Base-by-base conservation (phyloP, 2,888 invertebrate species). In the Theretra japonica region DNA sequence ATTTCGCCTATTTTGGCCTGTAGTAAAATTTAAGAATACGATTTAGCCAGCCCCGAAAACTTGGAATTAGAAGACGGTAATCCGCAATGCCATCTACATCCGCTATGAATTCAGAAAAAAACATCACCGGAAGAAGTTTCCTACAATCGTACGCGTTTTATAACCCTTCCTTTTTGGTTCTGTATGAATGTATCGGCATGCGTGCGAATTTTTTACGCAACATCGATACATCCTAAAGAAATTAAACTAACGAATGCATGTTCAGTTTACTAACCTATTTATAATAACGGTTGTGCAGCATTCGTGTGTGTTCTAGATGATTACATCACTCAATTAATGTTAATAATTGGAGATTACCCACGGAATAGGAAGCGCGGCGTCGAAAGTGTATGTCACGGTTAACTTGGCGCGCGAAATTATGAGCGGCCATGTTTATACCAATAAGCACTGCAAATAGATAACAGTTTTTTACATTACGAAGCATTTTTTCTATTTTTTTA, bases 321-420 rank as follows among this genome's bases (percentile, higher is more conserved):
- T 70, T 70, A 30, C 33, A 30, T 65, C 53, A 56, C 25, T 17
- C 68, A 58, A 23, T 19, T 30, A 48, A 23, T 62, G 71, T 68
- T 71, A 28, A 59, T 71, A 71, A 71, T 57, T 41, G 71, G n/a
- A 71, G 62, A 53, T 71, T 53, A 60, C 72, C 73, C 74, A 79
- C 87, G 87, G 86, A 88, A 86, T 77, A 86, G 87, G 88, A 87
- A 88, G 80, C 76, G 73, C 60, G 59, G 33, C 62, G 87, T 41
- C 78, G 87, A 87, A 87, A 86, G 85, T 82, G 75, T 74, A 57
- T 76, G 82, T 85, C 80, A 83, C 88, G 82, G 80, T 80, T 76
- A 82, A 85, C 74, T 65, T 81, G 77, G 76, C 83, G 77, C 80
- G 81, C 73, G 81, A 82, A 80, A 82, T 80, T 80, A 81, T 75